Conservation (phyloP, 2,888 invertebrate species). For the Meta bourneti region DNA sequence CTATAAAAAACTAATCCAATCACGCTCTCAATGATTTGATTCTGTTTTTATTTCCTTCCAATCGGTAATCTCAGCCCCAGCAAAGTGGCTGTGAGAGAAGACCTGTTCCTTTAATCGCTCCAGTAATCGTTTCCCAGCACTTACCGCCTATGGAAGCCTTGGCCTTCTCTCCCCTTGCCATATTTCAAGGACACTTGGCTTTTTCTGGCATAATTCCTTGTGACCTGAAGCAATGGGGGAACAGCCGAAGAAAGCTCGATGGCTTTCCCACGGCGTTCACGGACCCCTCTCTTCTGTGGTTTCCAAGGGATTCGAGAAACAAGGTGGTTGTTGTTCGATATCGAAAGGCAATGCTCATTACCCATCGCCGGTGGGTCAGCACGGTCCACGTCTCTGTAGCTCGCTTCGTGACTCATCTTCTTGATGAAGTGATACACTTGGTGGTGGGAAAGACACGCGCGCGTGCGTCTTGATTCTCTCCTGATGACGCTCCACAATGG, state of each 20-base stretch:
- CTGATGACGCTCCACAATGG: background rate
- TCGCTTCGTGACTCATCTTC: constrained; percentile 19
- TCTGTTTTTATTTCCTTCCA: too few species aligned
- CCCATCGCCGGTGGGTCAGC: background rate
- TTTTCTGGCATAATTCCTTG: too few species aligned
- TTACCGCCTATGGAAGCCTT: too few species aligned
- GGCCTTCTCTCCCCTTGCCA: too few species aligned
- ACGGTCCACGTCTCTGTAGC: background rate
- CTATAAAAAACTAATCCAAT: too few species aligned
- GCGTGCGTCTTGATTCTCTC: too few species aligned
- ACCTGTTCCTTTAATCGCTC: too few species aligned
- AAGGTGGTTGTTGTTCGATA: background rate
- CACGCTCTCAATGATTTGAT: too few species aligned
- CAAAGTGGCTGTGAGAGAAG: too few species aligned
- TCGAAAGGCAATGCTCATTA: background rate
- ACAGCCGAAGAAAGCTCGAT: background rate
- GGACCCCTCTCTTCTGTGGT: background rate
- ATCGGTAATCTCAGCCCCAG: too few species aligned
- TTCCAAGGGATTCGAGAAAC: background rate
- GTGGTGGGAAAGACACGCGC: background rate
- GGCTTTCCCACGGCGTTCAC: background rate
- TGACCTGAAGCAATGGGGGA: background rate
- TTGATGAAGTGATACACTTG: background rate
- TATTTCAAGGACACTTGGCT: too few species aligned
- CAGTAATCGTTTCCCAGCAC: too few species aligned